Base-by-base conservation (phyloP, 1,140 invertebrate species). In the Colletes gigas region DNA sequence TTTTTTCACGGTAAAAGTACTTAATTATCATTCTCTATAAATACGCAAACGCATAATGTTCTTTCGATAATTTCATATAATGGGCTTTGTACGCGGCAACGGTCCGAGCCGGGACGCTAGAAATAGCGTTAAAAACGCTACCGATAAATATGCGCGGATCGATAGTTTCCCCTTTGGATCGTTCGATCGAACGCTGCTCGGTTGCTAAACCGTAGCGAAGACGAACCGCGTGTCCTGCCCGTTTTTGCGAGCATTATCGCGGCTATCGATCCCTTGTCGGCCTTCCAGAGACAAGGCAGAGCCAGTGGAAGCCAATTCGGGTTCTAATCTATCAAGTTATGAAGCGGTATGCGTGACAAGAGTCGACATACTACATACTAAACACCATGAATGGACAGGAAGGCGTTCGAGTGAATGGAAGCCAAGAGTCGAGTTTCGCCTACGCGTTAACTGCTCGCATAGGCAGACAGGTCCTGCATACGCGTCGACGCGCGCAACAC, bases 331-430 rank as follows among this genome's bases (percentile, higher is more conserved):
- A 79, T 65, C 76, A 68, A 82, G 68, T 78, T 80, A 75, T 62
- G 78, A 78, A 55, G 66, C 66, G 78, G 62, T 75, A 81, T 30
- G 81, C 76, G 76, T 66, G 73, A 84, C 63, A 65, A 82, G 73
- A 55, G 52, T 15, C 82, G 72, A 77, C 70, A 71, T 62, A 74
- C 73, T 78, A 72, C 78, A 54, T 54, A 78, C 83, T 70, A 76
- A 88, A 82, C 79, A 88, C 88, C 88, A 89, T 89, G 88, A 89
- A 89, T 89, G 88, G 88, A 80, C 81, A 89, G 76, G 84, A 82
- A 88, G 88, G 84, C 83, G 88, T 88, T 60, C 81, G 84, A 85
- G 88, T 89, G 88, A 89, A 89, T 89, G 88, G 88, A 85, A 88
- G 83, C 62, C 71, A 68, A 83, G 73, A 83, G 69, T 68, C 81